A percentile compares a stretch with the other conserved stretches of the same genome.
phyloP scores from a whole-genome alignment of 2,888 invertebrate genomes.

The Drosophila paramelanica region DNA sequence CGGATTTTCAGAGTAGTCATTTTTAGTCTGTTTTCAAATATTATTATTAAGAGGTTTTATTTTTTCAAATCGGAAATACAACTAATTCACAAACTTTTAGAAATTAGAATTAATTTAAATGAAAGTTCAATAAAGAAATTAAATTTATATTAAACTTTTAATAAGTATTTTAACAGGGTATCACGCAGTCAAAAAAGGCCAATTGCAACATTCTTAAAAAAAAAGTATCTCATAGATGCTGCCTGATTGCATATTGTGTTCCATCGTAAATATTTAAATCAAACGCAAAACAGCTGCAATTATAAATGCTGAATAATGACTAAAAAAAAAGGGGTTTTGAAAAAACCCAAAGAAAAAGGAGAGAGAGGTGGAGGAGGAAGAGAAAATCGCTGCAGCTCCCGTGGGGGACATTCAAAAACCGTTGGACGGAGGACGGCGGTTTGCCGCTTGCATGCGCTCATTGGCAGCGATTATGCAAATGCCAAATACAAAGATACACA shows the following conservation, averaged over 20 bases:
- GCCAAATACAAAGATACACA: constrained; percentile 39
- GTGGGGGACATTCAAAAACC: not conserved
- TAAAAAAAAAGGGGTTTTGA: not conserved
- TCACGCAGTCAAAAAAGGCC: not conserved
- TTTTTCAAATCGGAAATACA: too few relatives aligned
- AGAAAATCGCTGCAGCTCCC: constrained; percentile 33
- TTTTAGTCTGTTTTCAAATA: too few relatives aligned
- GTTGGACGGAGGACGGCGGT: constrained; percentile 7
- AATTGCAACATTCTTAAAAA: not conserved
- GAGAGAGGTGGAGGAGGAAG: not conserved
- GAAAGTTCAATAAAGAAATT: too few relatives aligned
- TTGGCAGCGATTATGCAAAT: constrained; percentile 74
- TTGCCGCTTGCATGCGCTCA: constrained; percentile 54
- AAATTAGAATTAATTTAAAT: too few relatives aligned
- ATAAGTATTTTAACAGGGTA: not conserved
- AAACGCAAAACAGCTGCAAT: constrained; percentile 56
- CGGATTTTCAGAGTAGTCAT: not conserved
- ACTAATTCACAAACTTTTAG: too few relatives aligned
- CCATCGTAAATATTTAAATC: constrained; percentile 34
- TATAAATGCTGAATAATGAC: constrained; percentile 50
- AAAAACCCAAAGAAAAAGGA: not conserved
- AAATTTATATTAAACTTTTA: too few relatives aligned
- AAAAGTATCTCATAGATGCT: constrained; percentile 5
- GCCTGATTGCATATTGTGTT: constrained; percentile 17
- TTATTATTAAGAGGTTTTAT: too few relatives aligned